These are phyloP conservation scores for Thaleichthys pacificus DNA, from an alignment of 2,797 vertebrate genomes.

Conservation along the genomic window DNA sequence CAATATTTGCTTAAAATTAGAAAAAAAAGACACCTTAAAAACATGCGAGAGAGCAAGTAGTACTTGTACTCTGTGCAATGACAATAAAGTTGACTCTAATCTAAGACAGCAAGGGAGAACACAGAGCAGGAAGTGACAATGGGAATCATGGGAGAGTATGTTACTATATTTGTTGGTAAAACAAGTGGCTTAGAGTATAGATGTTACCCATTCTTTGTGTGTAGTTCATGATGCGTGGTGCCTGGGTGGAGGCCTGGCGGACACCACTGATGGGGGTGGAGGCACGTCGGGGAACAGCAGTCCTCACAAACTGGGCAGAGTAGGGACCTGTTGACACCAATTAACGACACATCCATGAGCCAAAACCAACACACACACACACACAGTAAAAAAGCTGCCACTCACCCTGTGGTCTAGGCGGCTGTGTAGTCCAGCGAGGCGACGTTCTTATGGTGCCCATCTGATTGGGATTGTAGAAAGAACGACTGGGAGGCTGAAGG, in stretches of 20 bases:
- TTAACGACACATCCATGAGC: too few relatives aligned
- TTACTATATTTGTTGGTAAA: not conserved
- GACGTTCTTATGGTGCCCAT: constrained; percentile 77
- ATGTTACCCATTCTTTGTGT: constrained; percentile 86
- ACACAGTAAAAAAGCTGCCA: not conserved
- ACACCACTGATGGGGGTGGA: constrained; percentile 81
- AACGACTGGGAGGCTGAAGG: constrained; percentile 59
- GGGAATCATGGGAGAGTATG: not conserved
- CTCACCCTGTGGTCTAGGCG: constrained; percentile 82
- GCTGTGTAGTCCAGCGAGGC: constrained; percentile 84
- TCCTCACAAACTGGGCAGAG: constrained; percentile 69
- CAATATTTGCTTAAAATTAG: constrained; percentile 84
- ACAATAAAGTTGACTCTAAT: not conserved
- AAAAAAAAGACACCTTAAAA: not conserved
- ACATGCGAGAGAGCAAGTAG: not conserved
- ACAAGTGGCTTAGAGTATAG: not conserved
- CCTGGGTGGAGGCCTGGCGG: constrained; percentile 88
- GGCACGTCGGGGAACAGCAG: constrained; percentile 69
- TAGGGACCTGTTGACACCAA: constrained; percentile 64
- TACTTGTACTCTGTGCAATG: not conserved
- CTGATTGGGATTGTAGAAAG: constrained; percentile 78
- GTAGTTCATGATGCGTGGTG: constrained; percentile 74
- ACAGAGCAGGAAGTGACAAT: not conserved
- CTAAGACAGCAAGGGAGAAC: not conserved
- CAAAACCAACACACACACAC: not conserved